Evolutionary conservation across 1,140 invertebrate genomes (phyloP).

Genomic region (Euschistus heros): DNA sequence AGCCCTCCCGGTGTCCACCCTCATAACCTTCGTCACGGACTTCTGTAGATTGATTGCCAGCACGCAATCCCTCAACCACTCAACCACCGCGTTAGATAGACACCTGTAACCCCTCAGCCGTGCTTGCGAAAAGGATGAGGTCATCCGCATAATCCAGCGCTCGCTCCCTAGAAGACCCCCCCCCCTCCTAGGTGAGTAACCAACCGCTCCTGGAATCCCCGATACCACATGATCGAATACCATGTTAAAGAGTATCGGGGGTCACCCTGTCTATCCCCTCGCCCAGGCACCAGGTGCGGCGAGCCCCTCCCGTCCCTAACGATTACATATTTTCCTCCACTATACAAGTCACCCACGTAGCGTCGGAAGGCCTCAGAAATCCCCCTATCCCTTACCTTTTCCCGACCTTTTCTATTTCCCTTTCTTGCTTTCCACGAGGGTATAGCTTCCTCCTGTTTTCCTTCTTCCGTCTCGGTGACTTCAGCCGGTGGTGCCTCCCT

Average conservation of each 20-base stretch:
- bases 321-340: no score
- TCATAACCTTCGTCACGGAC: not conserved
- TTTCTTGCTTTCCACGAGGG: not conserved
- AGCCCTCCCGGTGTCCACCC: not conserved
- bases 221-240: no score
- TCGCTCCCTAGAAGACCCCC: not conserved
- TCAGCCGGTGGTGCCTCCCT: not conserved
- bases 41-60: not conserved
- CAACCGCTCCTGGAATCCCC: not conserved
- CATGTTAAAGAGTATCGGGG: not conserved
- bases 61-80: not conserved
- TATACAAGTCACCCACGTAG: no score
- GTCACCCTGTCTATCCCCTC: not conserved
- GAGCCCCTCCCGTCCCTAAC: no score
- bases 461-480: no score
- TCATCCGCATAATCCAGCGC: not conserved
- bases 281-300: no score
- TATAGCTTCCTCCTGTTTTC: not conserved
- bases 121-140: no score
- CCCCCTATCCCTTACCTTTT: not conserved
- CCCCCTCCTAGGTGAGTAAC: not conserved
- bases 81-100: not conserved
- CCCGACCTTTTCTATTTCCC: not conserved
- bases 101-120: not conserved
- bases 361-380: not conserved